Evolutionary conservation across 2,888 invertebrate genomes (phyloP).

Genomic region (Limnephilus marmoratus): DNA sequence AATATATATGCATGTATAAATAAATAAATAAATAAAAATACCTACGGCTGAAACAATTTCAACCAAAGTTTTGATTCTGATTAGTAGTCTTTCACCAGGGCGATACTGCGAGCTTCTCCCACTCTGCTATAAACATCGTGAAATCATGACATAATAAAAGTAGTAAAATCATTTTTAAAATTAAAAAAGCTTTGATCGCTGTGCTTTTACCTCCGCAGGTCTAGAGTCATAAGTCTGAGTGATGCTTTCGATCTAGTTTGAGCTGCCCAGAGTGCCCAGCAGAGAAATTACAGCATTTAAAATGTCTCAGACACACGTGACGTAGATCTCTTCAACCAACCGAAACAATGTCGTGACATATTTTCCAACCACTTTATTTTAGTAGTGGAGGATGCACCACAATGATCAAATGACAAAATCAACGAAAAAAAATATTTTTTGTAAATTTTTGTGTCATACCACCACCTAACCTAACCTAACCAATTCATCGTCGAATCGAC

Average conservation of each 20-base stretch:
- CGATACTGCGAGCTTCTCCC: too few relatives aligned
- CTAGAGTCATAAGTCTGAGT: too few relatives aligned
- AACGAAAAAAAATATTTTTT: background rate
- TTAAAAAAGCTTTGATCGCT: background rate
- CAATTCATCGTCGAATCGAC: too few relatives aligned
- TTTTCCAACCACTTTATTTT: background rate
- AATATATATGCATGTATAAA: too few relatives aligned
- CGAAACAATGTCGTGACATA: slow-evolving; percentile 44
- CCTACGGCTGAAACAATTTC: too few relatives aligned
- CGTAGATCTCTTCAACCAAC: slow-evolving; percentile 6
- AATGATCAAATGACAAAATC: background rate
- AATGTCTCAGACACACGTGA: slow-evolving; percentile 18
- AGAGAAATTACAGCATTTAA: slow-evolving; percentile 21
- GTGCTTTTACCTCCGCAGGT: background rate
- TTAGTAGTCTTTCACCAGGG: too few relatives aligned
- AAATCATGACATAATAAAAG: background rate
- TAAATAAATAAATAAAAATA: too few relatives aligned
- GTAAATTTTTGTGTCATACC: too few relatives aligned
- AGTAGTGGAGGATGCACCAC: background rate
- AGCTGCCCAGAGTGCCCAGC: background rate
- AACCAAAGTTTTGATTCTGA: too few relatives aligned
- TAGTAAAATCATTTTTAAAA: too few relatives aligned
- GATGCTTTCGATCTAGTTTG: background rate
- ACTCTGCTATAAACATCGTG: background rate
- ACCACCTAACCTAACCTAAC: too few relatives aligned